Conservation (phyloP, 2,888 invertebrate species). For the Girardia tigrina region DNA sequence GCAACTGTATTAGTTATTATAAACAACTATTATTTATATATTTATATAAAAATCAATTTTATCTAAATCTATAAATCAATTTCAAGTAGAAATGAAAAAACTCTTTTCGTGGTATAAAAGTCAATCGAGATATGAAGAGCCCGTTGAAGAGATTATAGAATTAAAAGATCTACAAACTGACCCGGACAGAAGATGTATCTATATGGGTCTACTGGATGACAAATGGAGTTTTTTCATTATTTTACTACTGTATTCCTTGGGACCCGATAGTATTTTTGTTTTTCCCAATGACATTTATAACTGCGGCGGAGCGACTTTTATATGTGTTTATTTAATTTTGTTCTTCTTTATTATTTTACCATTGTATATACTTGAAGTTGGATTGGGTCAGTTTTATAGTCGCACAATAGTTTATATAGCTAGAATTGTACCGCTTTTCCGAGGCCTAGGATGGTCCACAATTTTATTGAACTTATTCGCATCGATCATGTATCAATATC, state of each 20-base stretch:
- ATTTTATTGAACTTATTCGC: not conserved
- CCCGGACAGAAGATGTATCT: not conserved
- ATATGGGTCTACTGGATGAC: not conserved
- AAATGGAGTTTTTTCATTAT: not conserved
- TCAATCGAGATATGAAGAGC: no score
- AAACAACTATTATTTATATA: no score
- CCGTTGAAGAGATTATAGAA: no score
- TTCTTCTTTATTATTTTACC: not conserved
- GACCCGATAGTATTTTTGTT: not conserved
- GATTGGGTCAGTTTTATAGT: not conserved
- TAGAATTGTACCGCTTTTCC: not conserved
- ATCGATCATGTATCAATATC: not conserved
- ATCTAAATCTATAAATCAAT: no score
- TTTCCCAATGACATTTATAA: not conserved
- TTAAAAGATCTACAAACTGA: no score
- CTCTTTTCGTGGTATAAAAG: no score
- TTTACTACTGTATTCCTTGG: not conserved
- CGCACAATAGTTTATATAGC: not conserved
- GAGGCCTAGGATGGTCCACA: not conserved
- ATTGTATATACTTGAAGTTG: not conserved
- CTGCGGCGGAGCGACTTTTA: not conserved
- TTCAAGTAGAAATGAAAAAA: no score
- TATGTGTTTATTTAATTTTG: not conserved
- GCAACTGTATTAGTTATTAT: no score
- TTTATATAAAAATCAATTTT: no score